Base-by-base conservation (phyloP, 1,140 invertebrate species). In the Zaprionus lachaisei region DNA sequence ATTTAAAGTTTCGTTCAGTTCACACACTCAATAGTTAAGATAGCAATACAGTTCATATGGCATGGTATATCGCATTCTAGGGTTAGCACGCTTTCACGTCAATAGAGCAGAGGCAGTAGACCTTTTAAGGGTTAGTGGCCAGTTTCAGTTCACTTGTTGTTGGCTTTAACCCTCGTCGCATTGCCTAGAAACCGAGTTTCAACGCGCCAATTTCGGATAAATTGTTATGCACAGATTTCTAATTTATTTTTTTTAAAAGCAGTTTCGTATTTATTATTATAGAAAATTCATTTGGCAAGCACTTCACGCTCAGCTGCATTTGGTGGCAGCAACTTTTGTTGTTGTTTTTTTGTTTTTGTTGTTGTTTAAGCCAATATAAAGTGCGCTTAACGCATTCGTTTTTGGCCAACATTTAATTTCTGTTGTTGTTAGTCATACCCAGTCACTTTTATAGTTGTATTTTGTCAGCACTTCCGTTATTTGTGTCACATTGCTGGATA, bases 261-360 rank as follows among this genome's bases (percentile, higher is more conserved):
- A 61, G 44, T 70, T 70, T 68, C 44, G 57, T 49, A 76, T 77
- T 83, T 83, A 55, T 83, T 54, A 64, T 51, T 81, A 84, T 90
- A 81, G 78, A 89, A 89, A 89, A 84, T 81, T 65, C 66, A 89
- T 89, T 89, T 84, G 84, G 84, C 85, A 89, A 89, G 79, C 85
- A 90, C 86, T 90, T 90, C 86, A 90, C 85, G 85, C 79, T 84
- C 68, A 71, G 68, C 79, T 85, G 86, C 86, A 57, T 77, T 82
- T 90, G 81, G 85, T 83, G 67, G 82, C 71, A 84, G 72, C 74
- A 79, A 68, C 69, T 60, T 56, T 75, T 64, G 66, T 62, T 68
- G 58, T 74, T 69, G 17, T 67, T 72, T 64, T 66, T 70, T 49
- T 49, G 37, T 5, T 41, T 4, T 41, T 49, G 20, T 81, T 73